Base-by-base conservation (phyloP, 2,888 invertebrate genomes). In the Noctua pronuba region DNA sequence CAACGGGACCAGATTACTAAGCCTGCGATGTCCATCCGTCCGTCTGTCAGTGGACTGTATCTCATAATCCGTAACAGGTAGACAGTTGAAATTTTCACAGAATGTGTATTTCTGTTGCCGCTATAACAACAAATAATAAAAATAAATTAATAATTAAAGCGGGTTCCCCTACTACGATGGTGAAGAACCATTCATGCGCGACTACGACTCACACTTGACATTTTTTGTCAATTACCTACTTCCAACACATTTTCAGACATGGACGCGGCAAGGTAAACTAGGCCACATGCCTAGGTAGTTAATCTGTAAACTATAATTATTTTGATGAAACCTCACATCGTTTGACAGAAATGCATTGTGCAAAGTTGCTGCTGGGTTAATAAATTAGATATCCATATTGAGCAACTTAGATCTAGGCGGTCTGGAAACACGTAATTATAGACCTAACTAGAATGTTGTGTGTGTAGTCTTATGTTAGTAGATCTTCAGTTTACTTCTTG, bases 271-370 rank as follows among this genome's bases (percentile, higher is more conserved):
- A 60, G 72, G 44, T 41, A 62, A 84, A 79, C 74, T 72, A 78
- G 75, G 79, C 55, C 88, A 82, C 73, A 82, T 75, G 70, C 41
- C 35, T 64, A 60, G 35, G 41, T 58, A 60, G 70, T 72, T 78
- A 28, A 41, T 66, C 24, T 35, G 60, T 41, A 65, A 72, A 73
- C 77, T 77, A 49, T 81, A 74, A 88, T 88, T 88, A 86, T 76
- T 83, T 86, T 79, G 76, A 82, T 75, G 83, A 80, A 86, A 83
- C 79, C 52, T 71, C 64, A 49, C 60, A 77, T 46, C 60, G 75
- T 73, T 75, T 77, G 73, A 82, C 73, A 77, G 65, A 66, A 79
- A 41, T 70, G 66, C 79, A 83, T 88, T 87, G 86, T 88, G 82
- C 66, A 86, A 87, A 79, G 18, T 66, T 46, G 60, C 11, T 73